Evolutionary conservation across 1,140 invertebrate genomes (phyloP).

Genomic region (Drosophila simulans): DNA sequence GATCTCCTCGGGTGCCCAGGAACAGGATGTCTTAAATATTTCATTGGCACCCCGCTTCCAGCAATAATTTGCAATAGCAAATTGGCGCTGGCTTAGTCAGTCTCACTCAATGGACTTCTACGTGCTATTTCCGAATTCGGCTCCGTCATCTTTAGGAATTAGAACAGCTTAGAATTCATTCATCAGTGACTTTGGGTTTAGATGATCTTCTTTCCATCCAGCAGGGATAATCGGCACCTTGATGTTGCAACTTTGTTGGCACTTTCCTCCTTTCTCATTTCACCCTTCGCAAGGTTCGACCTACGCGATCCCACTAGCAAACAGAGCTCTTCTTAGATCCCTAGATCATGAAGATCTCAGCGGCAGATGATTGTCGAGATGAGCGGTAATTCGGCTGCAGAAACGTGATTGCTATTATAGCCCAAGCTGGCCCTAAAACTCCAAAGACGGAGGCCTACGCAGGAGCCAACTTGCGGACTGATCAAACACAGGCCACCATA

Average conservation of each 20-base stretch:
- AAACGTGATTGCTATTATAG: constrained; percentile 66
- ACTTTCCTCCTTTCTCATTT: background rate
- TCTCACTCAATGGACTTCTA: background rate
- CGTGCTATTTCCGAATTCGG: constrained; percentile 45
- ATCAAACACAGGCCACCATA: constrained; percentile 46
- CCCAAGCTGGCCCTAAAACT: constrained; percentile 10
- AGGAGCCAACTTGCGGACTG: constrained; percentile 15
- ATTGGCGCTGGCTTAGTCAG: constrained; percentile 30
- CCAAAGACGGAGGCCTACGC: constrained; percentile 43
- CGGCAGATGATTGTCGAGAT: constrained; percentile 66
- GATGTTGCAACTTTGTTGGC: constrained; percentile 63
- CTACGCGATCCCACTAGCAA: constrained; percentile 64
- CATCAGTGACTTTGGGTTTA: constrained; percentile 38
- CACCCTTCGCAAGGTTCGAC: constrained; percentile 14
- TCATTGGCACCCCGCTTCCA: constrained; percentile 55
- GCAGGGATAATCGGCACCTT: constrained; percentile 61
- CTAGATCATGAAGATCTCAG: constrained; percentile 25
- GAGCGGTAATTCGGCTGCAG: constrained; percentile 43
- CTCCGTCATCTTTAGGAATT: constrained; percentile 64
- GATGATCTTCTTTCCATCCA: constrained; percentile 39
- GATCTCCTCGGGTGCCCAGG: constrained; percentile 43
- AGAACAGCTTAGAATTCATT: constrained; percentile 38
- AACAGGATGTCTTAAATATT: constrained; percentile 71
- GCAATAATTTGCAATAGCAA: constrained; percentile 61
- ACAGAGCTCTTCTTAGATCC: constrained; percentile 35